Base-by-base conservation (phyloP, 2,888 invertebrate species). In the Drosophila quinaria region DNA sequence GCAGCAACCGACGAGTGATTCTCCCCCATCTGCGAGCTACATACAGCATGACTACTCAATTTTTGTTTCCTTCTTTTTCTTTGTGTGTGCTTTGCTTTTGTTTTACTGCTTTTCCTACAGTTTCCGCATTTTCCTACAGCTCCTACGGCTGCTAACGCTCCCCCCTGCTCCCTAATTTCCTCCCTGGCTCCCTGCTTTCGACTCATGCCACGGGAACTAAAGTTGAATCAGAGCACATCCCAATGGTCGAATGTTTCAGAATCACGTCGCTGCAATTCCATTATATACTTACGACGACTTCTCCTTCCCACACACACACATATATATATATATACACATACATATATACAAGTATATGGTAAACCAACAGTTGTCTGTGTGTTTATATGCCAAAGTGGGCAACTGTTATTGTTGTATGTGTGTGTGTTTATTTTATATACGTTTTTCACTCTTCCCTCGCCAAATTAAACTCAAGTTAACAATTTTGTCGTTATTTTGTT, bases 171-270 rank as follows among this genome's bases (percentile, higher is more conserved):
- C 33, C 19, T 19, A 11, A 11, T 9, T 10, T 25, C n/a, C 33
- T 44, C 17, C 41, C n/a, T 25, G 39, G n/a, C 52, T 31, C 60
- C 47, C 19, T 60, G 63, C n/a, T n/a, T 49, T 15, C 71, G 52
- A 37, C 79, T 75, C 75, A 63, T 74, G 82, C 79, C 79, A 68
- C 80, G 81, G 84, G 76, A 84, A 70, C 84, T 54, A 89, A 90
- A 88, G 81, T 90, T 85, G 92, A 92, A 92, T 92, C 92, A 92
- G 90, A 91, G 89, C 91, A 90, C 89, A 91, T 92, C 92, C 91
- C 91, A 90, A 90, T 88, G 92, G 92, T 92, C 91, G 90, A 90
- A 91, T 91, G 91, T 91, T 91, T 91, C 88, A 90, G 91, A 91
- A 91, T 91, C 91, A 92, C 91, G 91, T 91, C 91, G 89, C 90